These are phyloP conservation scores for Dichetophora obliterata DNA, from an alignment of 2,888 invertebrate species.

Conservation along the genomic window DNA sequence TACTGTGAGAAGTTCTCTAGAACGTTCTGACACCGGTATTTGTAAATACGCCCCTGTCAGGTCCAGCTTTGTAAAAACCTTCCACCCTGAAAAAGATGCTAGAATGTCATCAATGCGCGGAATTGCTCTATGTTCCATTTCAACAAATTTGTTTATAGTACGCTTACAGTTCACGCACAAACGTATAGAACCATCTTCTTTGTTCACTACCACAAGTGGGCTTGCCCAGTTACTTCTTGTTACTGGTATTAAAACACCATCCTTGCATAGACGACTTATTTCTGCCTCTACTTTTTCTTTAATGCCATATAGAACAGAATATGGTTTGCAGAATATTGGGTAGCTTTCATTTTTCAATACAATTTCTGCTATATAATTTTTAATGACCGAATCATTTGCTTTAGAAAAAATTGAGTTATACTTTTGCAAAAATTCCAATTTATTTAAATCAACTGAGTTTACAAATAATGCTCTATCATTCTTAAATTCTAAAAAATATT, in stretches of 20 bases:
- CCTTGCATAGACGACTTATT: not conserved
- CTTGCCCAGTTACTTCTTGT: conserved; percentile 28
- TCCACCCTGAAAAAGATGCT: not conserved
- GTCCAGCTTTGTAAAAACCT: not conserved
- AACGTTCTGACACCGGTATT: not conserved
- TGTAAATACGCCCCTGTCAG: not conserved
- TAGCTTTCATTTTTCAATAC: not conserved
- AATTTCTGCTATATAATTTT: not conserved
- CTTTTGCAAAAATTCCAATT: conserved; percentile 4
- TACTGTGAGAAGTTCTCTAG: not conserved
- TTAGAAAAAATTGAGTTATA: conserved; percentile 14
- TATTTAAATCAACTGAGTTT: no score
- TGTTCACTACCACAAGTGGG: not conserved
- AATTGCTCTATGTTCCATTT: not conserved
- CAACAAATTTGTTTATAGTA: not conserved
- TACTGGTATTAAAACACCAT: conserved; percentile 12
- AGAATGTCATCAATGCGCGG: not conserved
- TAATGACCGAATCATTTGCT: not conserved
- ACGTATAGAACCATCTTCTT: not conserved
- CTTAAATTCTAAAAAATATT: no score
- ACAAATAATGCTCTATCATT: no score
- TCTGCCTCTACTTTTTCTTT: conserved; percentile 24
- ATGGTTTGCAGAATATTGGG: conserved; percentile 13
- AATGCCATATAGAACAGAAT: conserved; percentile 8
- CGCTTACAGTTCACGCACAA: not conserved